Evolutionary conservation across 2,888 invertebrate species (phyloP).

Genomic region (Leucoptera coffeella): DNA sequence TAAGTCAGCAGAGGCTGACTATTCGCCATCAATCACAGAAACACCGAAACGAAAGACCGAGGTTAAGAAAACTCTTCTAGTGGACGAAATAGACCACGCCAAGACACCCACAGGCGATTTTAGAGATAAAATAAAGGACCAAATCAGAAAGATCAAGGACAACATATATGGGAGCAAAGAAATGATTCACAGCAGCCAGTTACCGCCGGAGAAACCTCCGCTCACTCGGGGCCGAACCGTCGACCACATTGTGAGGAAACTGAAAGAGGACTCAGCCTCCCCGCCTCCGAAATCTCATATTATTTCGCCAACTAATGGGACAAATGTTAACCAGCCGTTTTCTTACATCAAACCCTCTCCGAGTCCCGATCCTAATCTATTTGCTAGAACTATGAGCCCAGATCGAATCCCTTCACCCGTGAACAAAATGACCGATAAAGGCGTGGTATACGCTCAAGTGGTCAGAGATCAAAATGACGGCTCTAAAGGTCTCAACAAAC

Average conservation of each 20-base stretch:
- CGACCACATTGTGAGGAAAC: slow-evolving; percentile 67
- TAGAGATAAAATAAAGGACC: slow-evolving; percentile 45
- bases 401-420: slow-evolving; percentile 36
- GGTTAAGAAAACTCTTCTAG: slow-evolving; percentile 23
- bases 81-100: slow-evolving; percentile 31
- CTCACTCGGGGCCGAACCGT: slow-evolving; percentile 68
- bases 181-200: slow-evolving; percentile 70
- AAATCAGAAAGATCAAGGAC: slow-evolving; percentile 42
- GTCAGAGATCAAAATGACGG: slow-evolving; percentile 45
- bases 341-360: slow-evolving; percentile 66
- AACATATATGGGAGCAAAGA: slow-evolving; percentile 45
- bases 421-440: slow-evolving; percentile 47
- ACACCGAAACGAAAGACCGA: slow-evolving; percentile 39
- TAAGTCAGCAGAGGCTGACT: slow-evolving; percentile 27
- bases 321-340: slow-evolving; percentile 72
- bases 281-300: slow-evolving; percentile 60
- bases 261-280: slow-evolving; percentile 65
- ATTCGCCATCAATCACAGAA: slow-evolving; percentile 25
- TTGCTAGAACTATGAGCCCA: slow-evolving; percentile 36
- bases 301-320: slow-evolving; percentile 56
- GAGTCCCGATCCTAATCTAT: slow-evolving; percentile 40
- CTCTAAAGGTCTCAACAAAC: slow-evolving; percentile 20
- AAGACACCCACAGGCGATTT: slow-evolving; percentile 22
- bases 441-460: slow-evolving; percentile 74
- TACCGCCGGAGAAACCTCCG: slow-evolving; percentile 62